Evolutionary conservation across 1,140 invertebrate genomes (phyloP), one percentile per base, ranked within the genome.

Genomic region (Diorhabda sublineata): DNA sequence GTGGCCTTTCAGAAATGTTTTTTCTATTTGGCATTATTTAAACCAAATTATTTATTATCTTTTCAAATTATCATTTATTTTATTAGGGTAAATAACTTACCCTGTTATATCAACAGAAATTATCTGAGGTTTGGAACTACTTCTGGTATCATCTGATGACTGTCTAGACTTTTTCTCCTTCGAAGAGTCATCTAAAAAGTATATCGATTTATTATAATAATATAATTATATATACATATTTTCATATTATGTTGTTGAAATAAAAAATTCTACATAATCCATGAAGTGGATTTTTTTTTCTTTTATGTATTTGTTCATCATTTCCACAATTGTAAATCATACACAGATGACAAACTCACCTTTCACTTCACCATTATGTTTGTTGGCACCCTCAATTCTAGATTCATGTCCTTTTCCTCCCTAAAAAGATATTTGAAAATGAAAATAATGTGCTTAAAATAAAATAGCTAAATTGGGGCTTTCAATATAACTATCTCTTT

Each of bases 321-420:
- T 26, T 26, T 26, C 47, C 6, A 52, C 4, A 52, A 52, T 52
- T 2, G 26, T 8, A 52, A 52, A 52, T 52, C 6, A 52, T n/a
- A 58, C 9, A 69, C 4, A 64, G 4, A 69, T 11, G 59, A 44
- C 4, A n/a, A 45, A 63, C 3, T 56, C 76, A 79, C 78, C 76
- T 78, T 78, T 78, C 47, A 69, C 64, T 66, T 79, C 77, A 11
- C 78, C 78, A 68, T 80, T 79, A 59, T 74, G 73, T 65, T 78
- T 80, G 45, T 67, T 74, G 11, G 58, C 63, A 7, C 64, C 65
- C 45, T 77, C 73, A 43, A 52, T 73, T 64, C 75, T 78, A 62
- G 56, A 61, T 11, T 74, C 72, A 67, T 71, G 65, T 11, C 42
- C 69, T 76, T 77, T 78, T 0, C 62, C 45, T 5, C 69, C 58